Conservation (phyloP, 2,113 vertebrate species). For the Hylia prasina region DNA sequence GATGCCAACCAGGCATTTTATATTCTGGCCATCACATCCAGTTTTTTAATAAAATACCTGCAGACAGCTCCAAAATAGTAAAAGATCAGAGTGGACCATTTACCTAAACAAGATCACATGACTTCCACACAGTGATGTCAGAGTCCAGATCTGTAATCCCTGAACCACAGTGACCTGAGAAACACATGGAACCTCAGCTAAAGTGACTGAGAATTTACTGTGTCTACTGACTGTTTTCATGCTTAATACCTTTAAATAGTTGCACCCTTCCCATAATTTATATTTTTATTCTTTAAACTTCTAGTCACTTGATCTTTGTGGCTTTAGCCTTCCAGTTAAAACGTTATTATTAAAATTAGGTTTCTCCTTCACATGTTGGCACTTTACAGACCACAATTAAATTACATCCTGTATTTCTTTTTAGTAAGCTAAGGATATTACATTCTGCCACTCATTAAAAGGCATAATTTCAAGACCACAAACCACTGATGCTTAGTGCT, state of each 20-base stretch:
- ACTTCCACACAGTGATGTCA: neutral
- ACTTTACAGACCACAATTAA: neutral
- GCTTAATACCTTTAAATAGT: neutral
- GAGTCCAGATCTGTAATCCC: neutral
- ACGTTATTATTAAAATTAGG: neutral
- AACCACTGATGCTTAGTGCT: neutral
- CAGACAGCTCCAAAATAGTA: neutral
- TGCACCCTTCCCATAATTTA: neutral
- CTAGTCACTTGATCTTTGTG: neutral
- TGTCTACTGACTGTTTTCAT: neutral
- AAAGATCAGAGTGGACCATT: neutral
- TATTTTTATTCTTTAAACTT: neutral
- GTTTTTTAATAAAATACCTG: neutral
- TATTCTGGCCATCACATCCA: neutral
- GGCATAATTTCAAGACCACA: slow-evolving; percentile 2
- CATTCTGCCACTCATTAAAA: neutral
- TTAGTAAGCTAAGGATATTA: neutral
- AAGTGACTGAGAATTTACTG: neutral
- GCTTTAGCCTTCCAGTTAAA: neutral
- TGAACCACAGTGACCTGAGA: neutral
- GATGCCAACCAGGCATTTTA: neutral
- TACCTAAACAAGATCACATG: neutral
- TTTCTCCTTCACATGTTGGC: neutral
- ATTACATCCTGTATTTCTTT: neutral
- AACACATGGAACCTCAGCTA: neutral